These are phyloP conservation scores for Toxotes lorentzi DNA, from an alignment of 2,797 vertebrate species.

Conservation along the genomic window DNA sequence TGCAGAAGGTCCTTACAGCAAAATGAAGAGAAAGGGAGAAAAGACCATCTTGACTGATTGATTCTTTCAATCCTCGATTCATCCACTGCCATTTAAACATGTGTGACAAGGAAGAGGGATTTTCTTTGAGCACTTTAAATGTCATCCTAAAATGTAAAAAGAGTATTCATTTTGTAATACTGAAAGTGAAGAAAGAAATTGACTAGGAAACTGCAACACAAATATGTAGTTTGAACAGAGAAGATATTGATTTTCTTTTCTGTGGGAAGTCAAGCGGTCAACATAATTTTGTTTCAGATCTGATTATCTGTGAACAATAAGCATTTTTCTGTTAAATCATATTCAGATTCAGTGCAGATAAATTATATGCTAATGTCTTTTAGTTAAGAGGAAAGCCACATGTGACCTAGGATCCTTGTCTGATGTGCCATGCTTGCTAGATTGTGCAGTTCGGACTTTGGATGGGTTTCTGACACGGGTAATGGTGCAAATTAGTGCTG, in stretches of 20 bases:
- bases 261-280: not conserved
- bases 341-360: not conserved
- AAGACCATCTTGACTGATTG: constrained; percentile 59
- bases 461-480: constrained; percentile 9
- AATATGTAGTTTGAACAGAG: not conserved
- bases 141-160: not conserved
- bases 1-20: constrained; percentile 63
- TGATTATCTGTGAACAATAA: constrained; percentile 5
- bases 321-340: constrained; percentile 1
- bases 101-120: constrained; percentile 34
- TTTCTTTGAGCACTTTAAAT: constrained; percentile 44
- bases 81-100: constrained; percentile 51
- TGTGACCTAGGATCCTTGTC: not conserved
- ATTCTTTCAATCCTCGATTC: constrained; percentile 59
- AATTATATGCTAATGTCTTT: not conserved
- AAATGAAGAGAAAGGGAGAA: constrained; percentile 66
- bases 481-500: constrained; percentile 8
- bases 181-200: constrained; percentile 9
- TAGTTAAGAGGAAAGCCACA: not conserved
- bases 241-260: not conserved
- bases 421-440: not conserved
- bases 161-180: not conserved
- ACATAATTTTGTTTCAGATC: not conserved
- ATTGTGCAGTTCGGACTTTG: not conserved
- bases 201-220: constrained; percentile 7